Base-by-base conservation (phyloP, 2,888 invertebrate species). In the Himalopsyche kuldschensis region DNA sequence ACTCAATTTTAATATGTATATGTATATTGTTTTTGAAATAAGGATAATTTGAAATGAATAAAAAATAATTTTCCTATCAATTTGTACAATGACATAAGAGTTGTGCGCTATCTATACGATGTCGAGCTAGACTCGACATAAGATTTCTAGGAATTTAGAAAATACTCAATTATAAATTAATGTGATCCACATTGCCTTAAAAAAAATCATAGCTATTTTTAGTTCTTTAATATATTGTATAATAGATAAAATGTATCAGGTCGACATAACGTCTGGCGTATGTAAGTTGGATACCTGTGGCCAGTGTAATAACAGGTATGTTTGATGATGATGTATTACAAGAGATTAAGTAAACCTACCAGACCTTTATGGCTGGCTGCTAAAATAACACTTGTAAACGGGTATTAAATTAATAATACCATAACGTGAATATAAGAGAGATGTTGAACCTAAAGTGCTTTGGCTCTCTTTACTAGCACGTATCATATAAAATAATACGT, bases 251-350 rank as follows among this genome's bases (percentile, higher is more conserved):
- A n/a, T 5, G 15, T 3, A 41, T 41, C 15, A 41, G 69, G 69
- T 30, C 11, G 69, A 15, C 27, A 27, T 15, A 27, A 30, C 20
- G 69, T 69, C 46, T 4, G 30, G 30, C 4, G 5, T 17, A 75
- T 27, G 41, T 31, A 47, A 17, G 30, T 47, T 46, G 48, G 30
- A 78, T 27, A 46, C 27, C 41, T 75, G 27, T 31, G 46, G 27
- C 47, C 17, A 30, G 8, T n/a, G 35, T 76, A 76, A 35, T 76
- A 20, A 35, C 76, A 76, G 41, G 41, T n/a, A 76, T 17, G 78
- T 78, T 82, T 84, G 85, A 85, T 85, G 82, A 84, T 84, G 85
- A 85, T 84, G 82, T 84, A 85, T 85, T 77, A 75, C 75, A 69
- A 32, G 11, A 83, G 83, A 83, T 83, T 83, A 77, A 69, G 78